Evolutionary conservation across 2,888 invertebrate species (phyloP).

Genomic region (Ormyrus labotus): DNA sequence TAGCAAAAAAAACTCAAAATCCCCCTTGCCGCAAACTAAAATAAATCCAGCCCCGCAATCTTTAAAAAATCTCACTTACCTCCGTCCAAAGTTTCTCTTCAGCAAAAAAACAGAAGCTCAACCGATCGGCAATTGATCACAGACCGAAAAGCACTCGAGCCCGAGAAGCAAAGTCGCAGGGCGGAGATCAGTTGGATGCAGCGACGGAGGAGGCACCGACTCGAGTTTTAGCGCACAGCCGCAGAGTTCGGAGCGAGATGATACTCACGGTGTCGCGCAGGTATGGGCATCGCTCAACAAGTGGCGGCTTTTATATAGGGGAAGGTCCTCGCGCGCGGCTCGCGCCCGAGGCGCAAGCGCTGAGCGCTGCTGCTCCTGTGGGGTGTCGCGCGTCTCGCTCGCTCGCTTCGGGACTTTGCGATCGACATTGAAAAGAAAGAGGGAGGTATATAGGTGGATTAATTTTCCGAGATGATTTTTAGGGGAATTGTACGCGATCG

Average conservation of each 20-base stretch:
- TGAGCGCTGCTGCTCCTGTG: slow-evolving; percentile 52
- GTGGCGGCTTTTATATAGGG: slow-evolving; percentile 74
- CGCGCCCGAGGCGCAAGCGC: neutral
- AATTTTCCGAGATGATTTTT: too few relatives aligned
- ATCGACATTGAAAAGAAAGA: too few relatives aligned
- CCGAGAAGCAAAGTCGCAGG: neutral
- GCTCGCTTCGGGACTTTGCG: too few relatives aligned
- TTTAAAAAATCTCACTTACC: neutral
- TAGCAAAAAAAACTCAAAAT: too few relatives aligned
- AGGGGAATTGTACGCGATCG: too few relatives aligned
- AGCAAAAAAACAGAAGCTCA: neutral
- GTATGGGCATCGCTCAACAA: slow-evolving; percentile 74
- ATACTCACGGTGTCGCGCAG: slow-evolving; percentile 68
- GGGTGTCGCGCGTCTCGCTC: slow-evolving; percentile 15
- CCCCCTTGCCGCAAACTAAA: too few relatives aligned
- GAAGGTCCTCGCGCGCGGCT: slow-evolving; percentile 8
- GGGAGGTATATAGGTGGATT: too few relatives aligned
- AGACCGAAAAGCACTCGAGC: too few relatives aligned
- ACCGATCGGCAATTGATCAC: neutral
- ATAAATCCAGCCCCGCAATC: too few relatives aligned
- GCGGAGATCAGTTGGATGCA: neutral
- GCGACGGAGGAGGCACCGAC: neutral
- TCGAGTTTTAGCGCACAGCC: neutral
- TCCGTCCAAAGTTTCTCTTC: neutral
- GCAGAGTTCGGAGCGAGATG: slow-evolving; percentile 52